Evolutionary conservation across 2,113 vertebrate genomes (phyloP).

Genomic region (Mormyrus iriodes): DNA sequence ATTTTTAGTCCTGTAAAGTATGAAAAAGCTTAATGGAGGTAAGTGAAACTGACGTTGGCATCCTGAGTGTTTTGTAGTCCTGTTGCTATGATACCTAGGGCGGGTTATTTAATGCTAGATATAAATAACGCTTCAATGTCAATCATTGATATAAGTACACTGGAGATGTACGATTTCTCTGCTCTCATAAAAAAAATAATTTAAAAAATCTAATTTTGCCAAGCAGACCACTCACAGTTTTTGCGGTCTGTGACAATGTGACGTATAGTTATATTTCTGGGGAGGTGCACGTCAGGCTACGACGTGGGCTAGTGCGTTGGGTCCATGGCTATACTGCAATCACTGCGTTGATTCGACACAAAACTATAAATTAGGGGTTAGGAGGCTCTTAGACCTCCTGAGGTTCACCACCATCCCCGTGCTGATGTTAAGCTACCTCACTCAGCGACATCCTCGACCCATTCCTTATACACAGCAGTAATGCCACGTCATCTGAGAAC

Average conservation of each 20-base stretch:
- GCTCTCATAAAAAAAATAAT: background rate
- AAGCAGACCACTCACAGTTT: background rate
- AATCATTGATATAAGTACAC: background rate
- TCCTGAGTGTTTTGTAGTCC: background rate
- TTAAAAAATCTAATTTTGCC: background rate
- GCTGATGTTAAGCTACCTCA: background rate
- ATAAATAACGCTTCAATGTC: background rate
- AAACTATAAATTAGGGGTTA: background rate
- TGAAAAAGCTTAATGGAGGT: background rate
- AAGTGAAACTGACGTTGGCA: background rate
- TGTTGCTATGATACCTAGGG: background rate
- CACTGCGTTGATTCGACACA: background rate
- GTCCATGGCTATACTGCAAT: background rate
- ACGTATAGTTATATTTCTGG: background rate
- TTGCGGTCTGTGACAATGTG: background rate
- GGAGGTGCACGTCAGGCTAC: background rate
- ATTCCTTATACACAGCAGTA: background rate
- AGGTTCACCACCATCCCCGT: background rate
- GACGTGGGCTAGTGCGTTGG: background rate
- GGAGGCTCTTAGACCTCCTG: too few species aligned
- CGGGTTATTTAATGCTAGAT: background rate
- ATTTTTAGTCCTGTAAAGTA: background rate
- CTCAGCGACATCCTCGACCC: background rate
- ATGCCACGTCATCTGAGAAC: background rate
- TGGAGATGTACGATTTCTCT: background rate